Percentiles rank a stretch among this genome's conserved stretches.
phyloP scores from a whole-genome alignment of 2,113 vertebrate species.

The Atrichornis clamosus region DNA sequence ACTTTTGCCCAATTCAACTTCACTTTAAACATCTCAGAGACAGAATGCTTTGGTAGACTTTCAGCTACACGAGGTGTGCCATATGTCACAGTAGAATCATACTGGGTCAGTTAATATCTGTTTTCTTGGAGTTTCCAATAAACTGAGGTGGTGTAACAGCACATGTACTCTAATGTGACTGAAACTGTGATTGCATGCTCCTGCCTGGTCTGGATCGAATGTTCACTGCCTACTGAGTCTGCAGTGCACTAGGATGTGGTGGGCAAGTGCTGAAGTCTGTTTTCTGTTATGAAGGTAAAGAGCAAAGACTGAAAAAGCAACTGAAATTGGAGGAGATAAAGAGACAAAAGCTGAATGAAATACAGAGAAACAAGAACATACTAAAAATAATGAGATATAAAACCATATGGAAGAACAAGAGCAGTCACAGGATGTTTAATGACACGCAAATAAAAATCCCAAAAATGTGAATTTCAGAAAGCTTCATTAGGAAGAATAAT shows the following conservation, averaged over 20 bases:
- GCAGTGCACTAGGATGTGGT: not conserved
- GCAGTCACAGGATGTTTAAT: not conserved
- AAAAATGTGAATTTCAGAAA: not conserved
- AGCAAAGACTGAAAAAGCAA: slow-evolving; percentile 16
- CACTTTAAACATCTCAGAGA: not conserved
- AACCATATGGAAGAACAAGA: not conserved
- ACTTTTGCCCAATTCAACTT: not conserved
- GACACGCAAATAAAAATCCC: not conserved
- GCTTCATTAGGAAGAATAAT: not conserved
- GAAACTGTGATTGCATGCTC: not conserved
- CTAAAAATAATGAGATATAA: slow-evolving; percentile 16
- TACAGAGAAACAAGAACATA: not conserved
- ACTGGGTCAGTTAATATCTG: not conserved
- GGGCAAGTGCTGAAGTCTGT: not conserved
- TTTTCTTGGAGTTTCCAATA: not conserved
- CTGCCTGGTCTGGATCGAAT: not conserved
- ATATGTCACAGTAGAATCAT: not conserved
- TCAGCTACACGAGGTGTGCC: not conserved
- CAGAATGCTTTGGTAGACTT: not conserved
- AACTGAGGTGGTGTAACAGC: not conserved
- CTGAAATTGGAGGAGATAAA: not conserved
- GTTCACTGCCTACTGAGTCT: not conserved
- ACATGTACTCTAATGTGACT: not conserved
- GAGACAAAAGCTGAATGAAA: slow-evolving; percentile 19
- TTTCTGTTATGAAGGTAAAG: not conserved